Percentiles rank a stretch among this genome's conserved stretches.
Evolutionary conservation across 35 echinoderm and acorn worm genomes (phyloP).

Genomic region (Heliocidaris tuberculata): DNA sequence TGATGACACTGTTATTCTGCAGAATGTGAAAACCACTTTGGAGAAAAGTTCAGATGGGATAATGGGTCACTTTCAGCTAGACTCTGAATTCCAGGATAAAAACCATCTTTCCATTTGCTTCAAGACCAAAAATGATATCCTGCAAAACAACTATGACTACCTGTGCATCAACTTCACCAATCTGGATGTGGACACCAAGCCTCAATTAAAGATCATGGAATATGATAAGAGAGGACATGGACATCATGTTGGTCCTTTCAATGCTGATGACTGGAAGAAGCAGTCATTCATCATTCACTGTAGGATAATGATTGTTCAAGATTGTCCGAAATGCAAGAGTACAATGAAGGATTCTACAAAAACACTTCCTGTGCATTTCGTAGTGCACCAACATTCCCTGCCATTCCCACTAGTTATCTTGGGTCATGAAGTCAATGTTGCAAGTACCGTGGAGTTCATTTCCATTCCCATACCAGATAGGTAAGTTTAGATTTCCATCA

Average conservation of each 20-base stretch:
- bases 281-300: background rate
- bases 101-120: background rate
- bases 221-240: background rate
- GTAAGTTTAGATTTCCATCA: background rate
- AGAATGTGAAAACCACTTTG: slow-evolving; percentile 54
- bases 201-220: too few relatives aligned
- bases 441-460: slow-evolving; percentile 26
- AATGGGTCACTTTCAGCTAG: slow-evolving; percentile 2
- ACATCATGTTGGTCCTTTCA: background rate
- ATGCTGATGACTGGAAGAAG: background rate
- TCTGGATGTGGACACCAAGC: too few relatives aligned
- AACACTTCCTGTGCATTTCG: too few relatives aligned
- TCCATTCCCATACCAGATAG: background rate
- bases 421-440: background rate
- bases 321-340: background rate
- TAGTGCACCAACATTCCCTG: background rate
- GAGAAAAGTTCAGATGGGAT: background rate
- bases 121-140: too few relatives aligned
- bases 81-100: background rate
- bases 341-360: too few relatives aligned
- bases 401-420: background rate
- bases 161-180: too few relatives aligned
- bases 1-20: too few relatives aligned
- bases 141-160: too few relatives aligned
- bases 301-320: background rate